These are phyloP conservation scores for Coracopsis vasa DNA, from an alignment of 2,113 vertebrate genomes.

Conservation along the genomic window DNA sequence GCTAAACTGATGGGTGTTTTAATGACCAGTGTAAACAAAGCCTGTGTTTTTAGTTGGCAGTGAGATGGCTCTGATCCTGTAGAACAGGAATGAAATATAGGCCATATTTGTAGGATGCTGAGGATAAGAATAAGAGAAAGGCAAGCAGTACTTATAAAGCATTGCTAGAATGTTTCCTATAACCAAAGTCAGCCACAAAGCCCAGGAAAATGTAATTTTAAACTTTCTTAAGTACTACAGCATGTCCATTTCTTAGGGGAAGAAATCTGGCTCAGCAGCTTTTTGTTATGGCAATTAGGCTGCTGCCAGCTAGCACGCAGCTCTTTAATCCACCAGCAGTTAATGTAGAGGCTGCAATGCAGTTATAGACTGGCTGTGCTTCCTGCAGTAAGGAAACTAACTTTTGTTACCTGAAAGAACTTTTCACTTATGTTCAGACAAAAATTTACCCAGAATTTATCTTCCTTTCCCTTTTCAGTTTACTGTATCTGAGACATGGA, in stretches of 20 bases:
- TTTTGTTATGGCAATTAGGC: not conserved
- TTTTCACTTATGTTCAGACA: not conserved
- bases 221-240: not conserved
- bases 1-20: not conserved
- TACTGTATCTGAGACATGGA: not conserved
- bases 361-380: accelerated
- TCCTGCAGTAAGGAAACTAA: not conserved
- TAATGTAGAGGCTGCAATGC: accelerated
- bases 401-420: not conserved
- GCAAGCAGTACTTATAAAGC: not conserved
- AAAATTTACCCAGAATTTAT: not conserved
- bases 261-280: not conserved
- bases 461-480: not conserved
- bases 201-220: not conserved
- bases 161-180: not conserved
- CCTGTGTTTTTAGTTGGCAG: not conserved
- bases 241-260: accelerated
- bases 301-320: not conserved
- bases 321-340: not conserved
- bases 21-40: not conserved
- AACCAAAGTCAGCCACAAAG: not conserved
- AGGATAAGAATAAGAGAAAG: not conserved
- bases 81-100: not conserved
- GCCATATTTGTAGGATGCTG: not conserved
- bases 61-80: not conserved